phyloP scores from a whole-genome alignment of 2,888 invertebrate species.

The Trichacis sp. region DNA sequence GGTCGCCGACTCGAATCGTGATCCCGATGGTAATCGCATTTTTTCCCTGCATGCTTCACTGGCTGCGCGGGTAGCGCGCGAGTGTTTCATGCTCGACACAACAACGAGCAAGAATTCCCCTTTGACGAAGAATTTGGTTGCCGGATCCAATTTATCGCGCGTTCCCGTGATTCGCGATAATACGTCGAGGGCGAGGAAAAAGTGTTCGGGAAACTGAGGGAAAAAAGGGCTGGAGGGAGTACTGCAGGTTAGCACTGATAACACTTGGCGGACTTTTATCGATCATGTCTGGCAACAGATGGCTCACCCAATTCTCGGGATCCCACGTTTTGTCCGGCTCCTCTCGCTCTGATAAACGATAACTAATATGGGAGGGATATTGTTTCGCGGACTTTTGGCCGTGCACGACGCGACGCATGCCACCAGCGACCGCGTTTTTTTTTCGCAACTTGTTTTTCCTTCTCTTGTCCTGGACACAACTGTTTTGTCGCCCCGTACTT shows the following conservation, averaged over 20 bases:
- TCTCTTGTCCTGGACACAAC: not conserved
- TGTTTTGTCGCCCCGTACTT: not conserved
- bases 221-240: constrained; percentile 43
- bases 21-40: constrained; percentile 20
- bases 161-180: constrained; percentile 19
- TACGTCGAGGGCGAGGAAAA: not conserved
- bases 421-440: not conserved
- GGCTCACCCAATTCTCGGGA: constrained; percentile 64
- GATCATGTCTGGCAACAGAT: constrained; percentile 69
- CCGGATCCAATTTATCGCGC: constrained; percentile 55
- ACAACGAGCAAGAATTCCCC: constrained; percentile 50
- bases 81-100: constrained; percentile 53
- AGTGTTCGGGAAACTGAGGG: constrained; percentile 7
- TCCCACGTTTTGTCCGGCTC: constrained; percentile 39
- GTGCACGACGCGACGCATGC: constrained; percentile 13
- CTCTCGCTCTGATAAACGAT: constrained; percentile 63
- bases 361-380: constrained; percentile 66
- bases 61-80: constrained; percentile 42
- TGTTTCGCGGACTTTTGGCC: constrained; percentile 62
- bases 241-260: constrained; percentile 62
- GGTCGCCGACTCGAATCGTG: constrained; percentile 12
- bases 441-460: not conserved
- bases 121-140: constrained; percentile 53
- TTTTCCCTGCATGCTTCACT: constrained; percentile 38
- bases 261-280: constrained; percentile 68